Evolutionary conservation across 2,888 invertebrate genomes (phyloP).

Genomic region (Machimus atricapillus): DNA sequence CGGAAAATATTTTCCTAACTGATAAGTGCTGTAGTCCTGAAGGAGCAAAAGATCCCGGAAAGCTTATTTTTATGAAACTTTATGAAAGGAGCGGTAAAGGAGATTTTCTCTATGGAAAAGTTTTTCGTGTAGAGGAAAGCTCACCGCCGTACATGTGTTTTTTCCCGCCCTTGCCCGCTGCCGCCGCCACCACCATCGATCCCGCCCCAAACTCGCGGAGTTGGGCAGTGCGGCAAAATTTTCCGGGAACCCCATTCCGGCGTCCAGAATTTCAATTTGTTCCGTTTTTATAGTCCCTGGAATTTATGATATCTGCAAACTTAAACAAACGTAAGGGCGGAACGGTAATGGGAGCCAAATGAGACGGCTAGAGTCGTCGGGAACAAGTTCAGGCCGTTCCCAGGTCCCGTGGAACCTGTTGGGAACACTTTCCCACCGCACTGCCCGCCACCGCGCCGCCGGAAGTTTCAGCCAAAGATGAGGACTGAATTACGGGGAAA

Average conservation of each 20-base stretch:
- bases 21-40: constrained; percentile 42
- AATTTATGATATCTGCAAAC: constrained; percentile 46
- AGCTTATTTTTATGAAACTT: constrained; percentile 43
- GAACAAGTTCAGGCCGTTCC: background rate
- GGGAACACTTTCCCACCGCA: background rate
- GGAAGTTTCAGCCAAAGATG: constrained; percentile 22
- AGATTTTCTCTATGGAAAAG: constrained; percentile 16
- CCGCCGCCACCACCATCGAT: background rate
- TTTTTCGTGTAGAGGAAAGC: background rate
- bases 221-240: background rate
- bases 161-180: background rate
- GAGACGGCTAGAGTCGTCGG: background rate
- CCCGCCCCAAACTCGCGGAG: background rate
- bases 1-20: constrained; percentile 42
- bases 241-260: background rate
- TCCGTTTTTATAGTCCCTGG: constrained; percentile 44
- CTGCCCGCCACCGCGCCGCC: background rate
- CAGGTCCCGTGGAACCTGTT: background rate
- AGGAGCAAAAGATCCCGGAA: constrained; percentile 35
- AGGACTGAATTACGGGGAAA: constrained; percentile 12
- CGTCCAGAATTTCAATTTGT: constrained; percentile 45
- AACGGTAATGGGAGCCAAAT: constrained; percentile 3
- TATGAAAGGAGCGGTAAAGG: constrained; percentile 20
- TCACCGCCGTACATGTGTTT: constrained; percentile 15
- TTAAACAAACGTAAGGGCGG: constrained; percentile 33